Conservation (phyloP, 2,888 invertebrate genomes). For the Clivina fossor region DNA sequence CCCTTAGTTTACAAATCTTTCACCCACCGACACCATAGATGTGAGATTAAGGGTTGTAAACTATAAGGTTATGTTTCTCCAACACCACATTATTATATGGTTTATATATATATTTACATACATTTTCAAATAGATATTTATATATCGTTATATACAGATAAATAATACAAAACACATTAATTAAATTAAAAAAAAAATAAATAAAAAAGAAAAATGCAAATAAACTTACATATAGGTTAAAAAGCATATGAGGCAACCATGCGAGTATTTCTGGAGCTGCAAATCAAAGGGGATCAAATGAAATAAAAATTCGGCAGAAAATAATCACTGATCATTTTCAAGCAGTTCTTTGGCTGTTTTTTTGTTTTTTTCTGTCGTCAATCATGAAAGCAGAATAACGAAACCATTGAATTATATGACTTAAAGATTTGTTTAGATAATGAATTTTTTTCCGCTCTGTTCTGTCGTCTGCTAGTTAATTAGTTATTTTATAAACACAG, state of each 20-base stretch:
- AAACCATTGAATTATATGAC: slow-evolving; percentile 14
- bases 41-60: slow-evolving; percentile 32
- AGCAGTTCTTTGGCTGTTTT: slow-evolving; percentile 27
- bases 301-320: slow-evolving; percentile 33
- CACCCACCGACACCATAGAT: slow-evolving; percentile 25
- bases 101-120: no score
- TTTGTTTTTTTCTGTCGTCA: no score
- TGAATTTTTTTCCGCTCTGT: no score
- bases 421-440: no score
- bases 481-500: background rate
- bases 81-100: slow-evolving; percentile 27
- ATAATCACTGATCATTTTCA: slow-evolving; percentile 20
- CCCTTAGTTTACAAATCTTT: slow-evolving; percentile 27
- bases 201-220: slow-evolving; percentile 42
- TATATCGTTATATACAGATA: slow-evolving; percentile 25
- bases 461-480: no score
- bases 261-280: slow-evolving; percentile 51
- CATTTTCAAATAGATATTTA: slow-evolving; percentile 19
- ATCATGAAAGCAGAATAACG: slow-evolving; percentile 34
- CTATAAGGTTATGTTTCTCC: slow-evolving; percentile 20
- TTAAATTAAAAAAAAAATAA: slow-evolving; percentile 39
- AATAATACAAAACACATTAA: slow-evolving; percentile 30
- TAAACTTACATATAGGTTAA: slow-evolving; percentile 50
- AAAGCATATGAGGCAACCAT: slow-evolving; percentile 51
- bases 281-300: slow-evolving; percentile 48